These are phyloP conservation scores for Adelosebastes latens DNA, from an alignment of 2,797 vertebrate genomes.

Conservation along the genomic window DNA sequence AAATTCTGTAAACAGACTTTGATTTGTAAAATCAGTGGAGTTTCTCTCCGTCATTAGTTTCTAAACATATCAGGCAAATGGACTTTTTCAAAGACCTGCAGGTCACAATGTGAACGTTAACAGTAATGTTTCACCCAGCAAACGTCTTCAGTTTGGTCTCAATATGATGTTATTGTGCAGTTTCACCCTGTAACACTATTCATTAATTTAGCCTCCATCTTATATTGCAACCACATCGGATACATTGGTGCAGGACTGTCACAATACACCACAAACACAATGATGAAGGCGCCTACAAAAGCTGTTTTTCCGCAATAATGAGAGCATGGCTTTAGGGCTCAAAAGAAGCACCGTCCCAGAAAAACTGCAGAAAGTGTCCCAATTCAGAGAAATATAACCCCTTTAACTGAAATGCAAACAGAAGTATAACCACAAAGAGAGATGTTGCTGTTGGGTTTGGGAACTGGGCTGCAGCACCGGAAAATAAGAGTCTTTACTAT, in stretches of 20 bases:
- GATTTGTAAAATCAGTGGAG: background rate
- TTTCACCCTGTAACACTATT: background rate
- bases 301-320: background rate
- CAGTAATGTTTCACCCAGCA: background rate
- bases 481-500: background rate
- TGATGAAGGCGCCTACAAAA: background rate
- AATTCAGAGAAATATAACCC: background rate
- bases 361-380: background rate
- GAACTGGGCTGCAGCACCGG: background rate
- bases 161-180: background rate
- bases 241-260: background rate
- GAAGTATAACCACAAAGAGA: constrained; percentile 68
- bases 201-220: background rate
- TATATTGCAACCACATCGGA: background rate
- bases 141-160: background rate
- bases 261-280: background rate
- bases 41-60: background rate
- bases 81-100: too few relatives aligned
- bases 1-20: background rate
- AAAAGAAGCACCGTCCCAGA: background rate
- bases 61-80: background rate
- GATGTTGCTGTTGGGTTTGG: constrained; percentile 48
- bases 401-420: constrained; percentile 1
- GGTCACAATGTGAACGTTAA: background rate
- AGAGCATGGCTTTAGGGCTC: background rate